phyloP scores from a whole-genome alignment of 2,113 vertebrate genomes.

The Cricetomys ansorgei region DNA sequence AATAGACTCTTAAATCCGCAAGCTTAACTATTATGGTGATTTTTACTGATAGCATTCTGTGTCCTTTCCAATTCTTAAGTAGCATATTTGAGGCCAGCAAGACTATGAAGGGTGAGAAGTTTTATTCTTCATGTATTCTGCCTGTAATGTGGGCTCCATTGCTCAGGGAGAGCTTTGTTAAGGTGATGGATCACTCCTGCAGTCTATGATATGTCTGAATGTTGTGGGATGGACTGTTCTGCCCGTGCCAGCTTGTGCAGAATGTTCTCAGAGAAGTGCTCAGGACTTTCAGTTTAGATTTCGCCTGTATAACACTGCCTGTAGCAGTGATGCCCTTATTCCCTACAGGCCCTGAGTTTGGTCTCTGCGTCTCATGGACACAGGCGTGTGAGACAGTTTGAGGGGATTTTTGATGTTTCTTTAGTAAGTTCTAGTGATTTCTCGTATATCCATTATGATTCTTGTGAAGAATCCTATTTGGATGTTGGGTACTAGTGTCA shows the following conservation, averaged over 20 bases:
- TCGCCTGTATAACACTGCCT: not conserved
- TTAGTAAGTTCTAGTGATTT: not conserved
- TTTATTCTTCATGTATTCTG: not conserved
- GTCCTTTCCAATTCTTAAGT: not conserved
- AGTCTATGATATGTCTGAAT: not conserved
- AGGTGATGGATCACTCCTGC: not conserved
- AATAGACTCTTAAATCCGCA: not conserved
- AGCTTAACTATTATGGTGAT: not conserved
- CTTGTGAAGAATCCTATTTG: not conserved
- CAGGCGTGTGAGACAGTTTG: not conserved
- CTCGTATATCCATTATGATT: not conserved
- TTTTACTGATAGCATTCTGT: not conserved
- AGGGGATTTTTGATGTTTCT: not conserved
- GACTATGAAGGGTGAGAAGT: fast-evolving
- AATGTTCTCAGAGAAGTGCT: not conserved
- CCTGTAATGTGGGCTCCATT: fast-evolving
- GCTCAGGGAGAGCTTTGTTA: not conserved
- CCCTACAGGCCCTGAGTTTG: not conserved
- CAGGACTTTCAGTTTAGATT: not conserved
- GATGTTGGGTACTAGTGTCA: not conserved
- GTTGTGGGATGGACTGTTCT: not conserved
- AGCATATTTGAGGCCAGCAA: not conserved
- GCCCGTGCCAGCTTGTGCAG: not conserved
- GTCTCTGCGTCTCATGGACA: not conserved
- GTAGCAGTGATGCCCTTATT: no score